Evolutionary conservation across 2,888 invertebrate genomes (phyloP), one percentile per base, ranked within the genome.

Genomic region (Epinotia brunnichana): DNA sequence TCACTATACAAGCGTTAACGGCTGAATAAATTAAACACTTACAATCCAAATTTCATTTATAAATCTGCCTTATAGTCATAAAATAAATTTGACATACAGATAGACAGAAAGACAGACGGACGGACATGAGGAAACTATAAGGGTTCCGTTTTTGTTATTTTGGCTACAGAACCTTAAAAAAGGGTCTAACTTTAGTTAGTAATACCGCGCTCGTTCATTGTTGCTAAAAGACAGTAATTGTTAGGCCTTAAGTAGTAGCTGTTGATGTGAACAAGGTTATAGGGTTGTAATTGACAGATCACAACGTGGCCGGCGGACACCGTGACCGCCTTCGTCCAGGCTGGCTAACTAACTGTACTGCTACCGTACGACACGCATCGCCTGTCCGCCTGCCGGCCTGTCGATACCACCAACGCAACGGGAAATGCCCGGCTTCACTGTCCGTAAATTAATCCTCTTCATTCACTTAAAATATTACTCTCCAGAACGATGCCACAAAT

Each of bases 201-300:
- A 70, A 69, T 3, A 35, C 9, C 74, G 66, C 74, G 74, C 74
- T 51, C 59, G 74, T 68, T 76, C 73, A 76, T 79, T 77, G 74
- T 77, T 74, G 69, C 61, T 72, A 70, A 75, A 64, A 77, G 75
- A 74, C 76, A 76, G 79, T 80, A 79, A 83, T 84, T 83, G 84
- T 82, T 85, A 83, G 77, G 81, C 74, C 82, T 77, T 77, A n/a
- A n/a, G n/a, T n/a, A 78, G 76, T 74, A 82, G 80, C 78, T 80
- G 80, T 74, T 82, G 84, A 86, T 87, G 87, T 84, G 86, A 89
- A 89, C 87, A 86, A 85, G 86, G 87, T 85, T 87, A 86, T 85
- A 85, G 84, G 85, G 82, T 83, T 85, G 83, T 89, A 90, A 90
- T 90, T 90, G 89, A 89, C 89, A 90, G 87, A 89, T 87, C 85